Evolutionary conservation across 2,797 vertebrate species (phyloP), one percentile per base, ranked within the genome.

Genomic region (Platyrinchus mystaceus): DNA sequence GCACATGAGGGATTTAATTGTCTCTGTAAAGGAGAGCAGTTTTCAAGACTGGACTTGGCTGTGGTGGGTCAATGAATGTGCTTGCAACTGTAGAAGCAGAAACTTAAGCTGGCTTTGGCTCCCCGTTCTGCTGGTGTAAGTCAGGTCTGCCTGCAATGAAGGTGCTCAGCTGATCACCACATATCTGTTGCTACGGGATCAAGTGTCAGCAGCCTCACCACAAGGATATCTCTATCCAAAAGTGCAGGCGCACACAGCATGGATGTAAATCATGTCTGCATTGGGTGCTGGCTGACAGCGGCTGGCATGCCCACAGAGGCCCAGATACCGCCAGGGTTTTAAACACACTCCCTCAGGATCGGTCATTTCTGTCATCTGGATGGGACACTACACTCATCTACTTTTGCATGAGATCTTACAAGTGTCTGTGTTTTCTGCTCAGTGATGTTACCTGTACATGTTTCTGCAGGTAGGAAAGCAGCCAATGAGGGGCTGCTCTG

Each of bases 1-100:
- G 87, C 78, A 77, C 58, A 64, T 17, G n/a, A 69, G 78, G 76
- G 18, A 34, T 84, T 95, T 96, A 91, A 95, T 82, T 90, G 85
- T 87, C 37, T 80, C 76, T 20, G 7, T 81, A 62, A 89, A 73
- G 71, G 44, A 50, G 36, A 71, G 34, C 36, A 34, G 21, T 66
- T 92, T 95, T 78, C 84, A 62, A 80, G 92, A 50, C 30, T 27
- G 47, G 68, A 6, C 39, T 47, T 77, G 88, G 81, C 90, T 50
- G 32, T 9, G 50, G 82, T 79, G 46, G 71, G 89, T 87, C 60
- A 23, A 24, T 56, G 53, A 39, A 43, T 37, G 76, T 91, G 64
- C 64, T 64, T 37, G 39, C 2, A 17, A 34, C 62, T 89, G 55
- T 47, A 59, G 66, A 46, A 79, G 82, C 27, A 88, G 92, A 87